Base-by-base conservation (phyloP, 1,140 invertebrate genomes). In the Drosophila takahashii region DNA sequence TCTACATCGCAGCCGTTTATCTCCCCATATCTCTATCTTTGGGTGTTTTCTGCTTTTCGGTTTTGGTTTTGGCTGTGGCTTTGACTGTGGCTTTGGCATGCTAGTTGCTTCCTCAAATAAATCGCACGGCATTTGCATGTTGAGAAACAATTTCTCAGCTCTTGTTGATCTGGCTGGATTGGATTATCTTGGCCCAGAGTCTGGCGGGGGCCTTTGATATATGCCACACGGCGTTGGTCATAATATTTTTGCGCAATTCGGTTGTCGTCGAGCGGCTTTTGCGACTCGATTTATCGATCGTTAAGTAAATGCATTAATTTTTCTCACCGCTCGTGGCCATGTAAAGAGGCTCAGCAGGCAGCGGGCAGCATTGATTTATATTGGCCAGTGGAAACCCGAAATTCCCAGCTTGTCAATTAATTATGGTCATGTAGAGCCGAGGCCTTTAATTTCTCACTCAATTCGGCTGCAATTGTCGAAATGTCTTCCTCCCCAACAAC, bases 231-330 rank as follows among this genome's bases (percentile, higher is more conserved):
- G 58, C 79, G 84, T 79, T 79, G 84, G 79, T 89, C 84, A 84
- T 87, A 87, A 87, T 89, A 87, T 87, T 87, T 87, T 87, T 87
- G 84, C 84, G 83, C 83, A 87, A 87, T 87, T 84, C 84, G 79
- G 84, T 87, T 87, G 83, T 89, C 84, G 83, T 87, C 83, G 72
- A 44, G 51, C 65, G 44, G 79, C 74, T 74, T 80, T 65, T 76
- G 61, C 44, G 53, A 42, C 48, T 73, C 64, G 58, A 81, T 77
- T 86, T 79, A 89, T 89, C 81, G 78, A 66, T 87, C 74, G 73
- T 78, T 86, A 81, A 71, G 57, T 73, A 70, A 81, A 79, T 81
- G 74, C 78, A 87, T 87, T 77, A 79, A 72, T 76, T 84, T 79
- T 79, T 65, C 41, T 64, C 56, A 67, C 51, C 56, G 51, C 45